These are phyloP conservation scores for Subacronicta megacephala DNA, from an alignment of 2,888 invertebrate species.

Conservation along the genomic window DNA sequence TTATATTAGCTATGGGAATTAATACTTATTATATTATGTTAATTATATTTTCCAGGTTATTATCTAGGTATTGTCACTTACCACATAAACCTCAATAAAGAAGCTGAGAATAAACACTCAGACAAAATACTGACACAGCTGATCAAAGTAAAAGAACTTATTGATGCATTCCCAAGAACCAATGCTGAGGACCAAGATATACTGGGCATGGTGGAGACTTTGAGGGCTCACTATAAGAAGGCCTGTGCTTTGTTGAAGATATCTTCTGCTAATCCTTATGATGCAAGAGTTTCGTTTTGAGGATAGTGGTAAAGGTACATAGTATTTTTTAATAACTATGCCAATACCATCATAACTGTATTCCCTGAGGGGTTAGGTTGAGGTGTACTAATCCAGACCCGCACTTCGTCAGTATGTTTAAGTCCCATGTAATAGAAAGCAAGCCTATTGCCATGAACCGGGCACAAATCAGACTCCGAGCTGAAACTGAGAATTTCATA, in stretches of 20 bases:
- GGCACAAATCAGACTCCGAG: too few relatives aligned
- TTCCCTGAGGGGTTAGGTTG: too few relatives aligned
- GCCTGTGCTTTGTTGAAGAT: slow-evolving; percentile 92
- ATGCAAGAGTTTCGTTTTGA: slow-evolving; percentile 90
- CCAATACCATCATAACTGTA: too few relatives aligned
- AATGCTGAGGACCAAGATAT: slow-evolving; percentile 92
- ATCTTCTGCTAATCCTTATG: slow-evolving; percentile 87
- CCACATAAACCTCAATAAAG: slow-evolving; percentile 74
- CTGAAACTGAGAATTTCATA: too few relatives aligned
- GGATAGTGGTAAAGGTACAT: slow-evolving; percentile 41
- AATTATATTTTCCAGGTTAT: slow-evolving; percentile 85
- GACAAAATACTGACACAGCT: slow-evolving; percentile 89
- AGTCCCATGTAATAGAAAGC: too few relatives aligned
- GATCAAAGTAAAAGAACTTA: slow-evolving; percentile 88
- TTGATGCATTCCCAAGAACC: slow-evolving; percentile 91
- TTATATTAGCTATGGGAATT: too few relatives aligned
- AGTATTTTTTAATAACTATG: too few relatives aligned
- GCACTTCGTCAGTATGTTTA: too few relatives aligned
- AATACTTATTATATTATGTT: too few relatives aligned
- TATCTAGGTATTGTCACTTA: slow-evolving; percentile 91
- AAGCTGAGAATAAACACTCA: slow-evolving; percentile 71
- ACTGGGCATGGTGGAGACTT: slow-evolving; percentile 89
- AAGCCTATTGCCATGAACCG: too few relatives aligned
- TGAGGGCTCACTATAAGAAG: slow-evolving; percentile 92
- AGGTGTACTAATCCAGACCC: too few relatives aligned